Base-by-base conservation (phyloP, 2,888 invertebrate genomes). In the Thymelicus lineola region DNA sequence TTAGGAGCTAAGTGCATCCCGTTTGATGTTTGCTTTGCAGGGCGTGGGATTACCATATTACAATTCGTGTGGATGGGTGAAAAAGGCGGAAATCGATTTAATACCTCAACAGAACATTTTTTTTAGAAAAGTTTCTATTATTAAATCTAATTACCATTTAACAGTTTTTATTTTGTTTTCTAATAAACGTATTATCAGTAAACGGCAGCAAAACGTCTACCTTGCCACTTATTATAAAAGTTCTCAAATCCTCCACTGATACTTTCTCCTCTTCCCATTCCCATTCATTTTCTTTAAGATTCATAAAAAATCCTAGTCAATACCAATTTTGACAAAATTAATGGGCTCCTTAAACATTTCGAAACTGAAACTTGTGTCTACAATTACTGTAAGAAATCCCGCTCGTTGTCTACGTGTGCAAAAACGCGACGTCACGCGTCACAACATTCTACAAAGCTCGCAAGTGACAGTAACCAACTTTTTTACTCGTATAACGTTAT, bases 391-490 rank as follows among this genome's bases (percentile, higher is more conserved):
- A 20, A 53, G 5, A 12, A 20, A 5, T 35, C 9, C 60, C 17
- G 42, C 20, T 14, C 7, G 46, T 46, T 46, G 61, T 61, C 45
- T 20, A 28, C n/a, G 12, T 17, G 42, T 50, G 15, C 61, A 62
- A 62, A 62, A 48, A 48, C 62, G 48, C 48, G 50, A n/a, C 57
- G n/a, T 53, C 48, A 28, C 20, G 6, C 9, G 42, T 10, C 42
- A 42, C 38, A 38, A 38, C 38, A 53, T 10, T 35, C 46, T 50
- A 62, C 48, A 53, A 50, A 50, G 63, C 63, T 50, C 50, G 63
- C 55, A 36, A 14, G 50, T 63, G 50, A 63, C 50, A 63, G 50
- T 63, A 50, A 50, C 63, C 63, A 50, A 63, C 63, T 53, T 62
- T 63, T 53, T 63, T 15, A 50, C 50, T 1, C 17, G 12, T 12